Percentiles rank a stretch among this genome's conserved stretches.
Evolutionary conservation across 2,797 vertebrate genomes (phyloP).

Genomic region (Gymnodraco acuticeps): DNA sequence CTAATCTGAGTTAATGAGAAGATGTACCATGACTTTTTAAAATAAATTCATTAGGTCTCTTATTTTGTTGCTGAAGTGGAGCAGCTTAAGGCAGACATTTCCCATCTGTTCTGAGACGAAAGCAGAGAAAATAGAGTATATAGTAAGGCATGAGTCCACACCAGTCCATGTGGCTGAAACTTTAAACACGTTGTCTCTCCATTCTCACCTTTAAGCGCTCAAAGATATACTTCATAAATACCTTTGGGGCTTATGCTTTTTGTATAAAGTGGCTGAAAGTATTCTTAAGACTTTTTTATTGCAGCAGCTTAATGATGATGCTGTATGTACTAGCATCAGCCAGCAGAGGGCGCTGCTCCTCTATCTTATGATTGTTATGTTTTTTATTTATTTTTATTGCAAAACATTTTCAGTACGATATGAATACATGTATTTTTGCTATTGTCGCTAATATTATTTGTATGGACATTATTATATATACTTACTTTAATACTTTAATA

Average conservation of each 20-base stretch:
- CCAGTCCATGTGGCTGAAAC: not conserved
- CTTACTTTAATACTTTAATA: no score
- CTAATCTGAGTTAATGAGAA: no score
- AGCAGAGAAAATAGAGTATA: constrained; percentile 9
- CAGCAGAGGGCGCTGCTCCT: constrained; percentile 1
- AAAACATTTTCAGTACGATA: not conserved
- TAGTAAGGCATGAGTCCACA: constrained; percentile 24
- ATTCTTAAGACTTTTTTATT: not conserved
- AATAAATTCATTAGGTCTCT: constrained; percentile 3
- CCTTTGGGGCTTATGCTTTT: no score
- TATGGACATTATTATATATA: not conserved
- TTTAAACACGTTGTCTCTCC: not conserved
- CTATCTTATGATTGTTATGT: not conserved
- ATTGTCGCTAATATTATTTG: not conserved
- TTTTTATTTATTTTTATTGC: not conserved
- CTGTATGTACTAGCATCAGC: not conserved
- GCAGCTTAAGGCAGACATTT: constrained; percentile 80
- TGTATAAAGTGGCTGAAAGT: not conserved
- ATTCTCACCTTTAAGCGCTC: not conserved
- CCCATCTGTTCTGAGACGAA: constrained; percentile 69
- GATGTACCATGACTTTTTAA: no score
- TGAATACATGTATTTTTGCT: not conserved
- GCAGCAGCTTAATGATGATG: not conserved
- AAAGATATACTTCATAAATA: no score
- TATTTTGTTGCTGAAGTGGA: constrained; percentile 64